Conservation (phyloP, 2,113 vertebrate species). For the Aramus guarauna region DNA sequence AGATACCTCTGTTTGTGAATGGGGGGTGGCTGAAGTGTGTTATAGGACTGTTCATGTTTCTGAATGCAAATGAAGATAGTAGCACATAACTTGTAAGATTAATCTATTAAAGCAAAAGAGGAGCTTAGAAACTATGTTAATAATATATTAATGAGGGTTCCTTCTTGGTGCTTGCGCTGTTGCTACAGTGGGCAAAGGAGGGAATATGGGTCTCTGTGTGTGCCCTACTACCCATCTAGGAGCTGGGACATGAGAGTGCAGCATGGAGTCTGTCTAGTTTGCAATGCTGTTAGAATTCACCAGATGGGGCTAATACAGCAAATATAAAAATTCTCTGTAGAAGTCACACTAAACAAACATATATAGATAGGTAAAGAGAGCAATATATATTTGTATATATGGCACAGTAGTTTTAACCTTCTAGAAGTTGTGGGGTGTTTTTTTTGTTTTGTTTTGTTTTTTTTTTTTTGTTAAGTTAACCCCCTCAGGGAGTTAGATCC, state of each 20-base stretch:
- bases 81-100: background rate
- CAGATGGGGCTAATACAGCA: slow-evolving; percentile 66
- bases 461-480: background rate
- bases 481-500: background rate
- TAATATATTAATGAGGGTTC: background rate
- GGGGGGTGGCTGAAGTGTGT: background rate
- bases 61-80: background rate
- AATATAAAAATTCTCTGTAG: background rate
- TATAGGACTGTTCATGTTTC: background rate
- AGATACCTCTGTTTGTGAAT: background rate
- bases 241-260: background rate
- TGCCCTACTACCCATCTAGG: background rate
- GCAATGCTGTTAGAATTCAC: slow-evolving; percentile 52
- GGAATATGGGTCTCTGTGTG: background rate
- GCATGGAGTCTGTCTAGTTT: background rate
- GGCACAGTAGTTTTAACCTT: background rate
- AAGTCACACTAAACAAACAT: background rate
- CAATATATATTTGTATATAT: background rate
- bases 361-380: background rate
- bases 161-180: background rate
- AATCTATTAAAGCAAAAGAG: background rate
- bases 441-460: no score
- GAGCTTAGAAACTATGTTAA: background rate
- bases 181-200: background rate
- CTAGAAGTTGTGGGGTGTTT: background rate